Evolutionary conservation across 2,797 vertebrate species (phyloP), one percentile per base, ranked within the genome.

Genomic region (Spinus pinus): DNA sequence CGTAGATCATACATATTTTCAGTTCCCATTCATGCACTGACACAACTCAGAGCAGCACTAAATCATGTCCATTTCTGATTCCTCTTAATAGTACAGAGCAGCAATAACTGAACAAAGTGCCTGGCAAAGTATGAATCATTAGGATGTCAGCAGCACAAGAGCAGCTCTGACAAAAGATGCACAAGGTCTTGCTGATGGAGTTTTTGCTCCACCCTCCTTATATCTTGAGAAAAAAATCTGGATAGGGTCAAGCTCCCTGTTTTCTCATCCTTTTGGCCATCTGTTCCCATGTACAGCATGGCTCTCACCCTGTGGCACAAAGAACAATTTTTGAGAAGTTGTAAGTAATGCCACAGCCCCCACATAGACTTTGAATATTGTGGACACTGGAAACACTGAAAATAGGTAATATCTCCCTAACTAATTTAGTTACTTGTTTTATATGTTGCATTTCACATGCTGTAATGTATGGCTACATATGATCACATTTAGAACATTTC

Each of bases 1-100:
- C 92, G 92, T 87, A 82, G 64, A 85, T 95, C 62, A 56, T 33
- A 50, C 6, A 4, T 72, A 66, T 94, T 94, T 95, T 84, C 84
- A 30, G 73, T 83, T 94, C 53, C 65, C 66, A 67, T 94, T 90
- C 91, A 93, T 85, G 85, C 77, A 75, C 65, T 46, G 51, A 37
- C n/a, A 86, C 62, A 95, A 72, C 51, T 69, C 9, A 14, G 35
- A 95, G 78, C 33, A 77, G 49, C 47, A 83, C 90, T 88, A 94
- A 90, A 88, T 75, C 19, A 2, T 15, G 46, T 85, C 44, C 54
- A 51, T 58, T 95, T 88, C 79, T 83, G 35, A 92, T 18, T 73
- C 58, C 78, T 96, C 61, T 80, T 9, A 6, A 12, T 87, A 81
- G 60, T 37, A 71, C 66, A 85, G 72, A 64, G 60, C 67, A 64